Evolutionary conservation across 2,113 vertebrate species (phyloP).

Genomic region (Hyaena hyaena): DNA sequence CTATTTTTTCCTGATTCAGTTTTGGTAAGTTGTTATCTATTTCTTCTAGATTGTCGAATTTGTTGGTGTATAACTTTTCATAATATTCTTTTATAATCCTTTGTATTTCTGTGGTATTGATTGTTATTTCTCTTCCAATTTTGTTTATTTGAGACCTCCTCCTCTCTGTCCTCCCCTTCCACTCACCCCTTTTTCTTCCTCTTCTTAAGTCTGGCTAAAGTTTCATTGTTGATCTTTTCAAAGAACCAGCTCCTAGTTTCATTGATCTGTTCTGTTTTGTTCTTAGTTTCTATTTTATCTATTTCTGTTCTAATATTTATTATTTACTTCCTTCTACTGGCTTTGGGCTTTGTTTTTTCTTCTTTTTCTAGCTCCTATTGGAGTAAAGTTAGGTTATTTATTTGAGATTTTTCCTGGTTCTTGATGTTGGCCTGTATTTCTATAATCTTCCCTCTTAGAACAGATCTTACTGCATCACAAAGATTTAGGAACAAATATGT

Average conservation of each 20-base stretch:
- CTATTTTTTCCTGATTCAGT: neutral
- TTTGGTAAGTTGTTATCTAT: neutral
- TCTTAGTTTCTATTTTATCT: neutral
- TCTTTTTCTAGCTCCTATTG: neutral
- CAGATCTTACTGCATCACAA: neutral
- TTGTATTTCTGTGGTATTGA: neutral
- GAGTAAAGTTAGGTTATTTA: neutral
- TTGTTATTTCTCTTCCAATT: neutral
- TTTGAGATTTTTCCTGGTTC: neutral
- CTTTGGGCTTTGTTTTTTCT: neutral
- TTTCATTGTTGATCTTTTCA: neutral
- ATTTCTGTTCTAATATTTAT: neutral
- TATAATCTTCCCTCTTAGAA: neutral
- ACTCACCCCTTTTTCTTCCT: too few relatives aligned
- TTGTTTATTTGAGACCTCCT: neutral
- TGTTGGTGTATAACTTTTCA: neutral
- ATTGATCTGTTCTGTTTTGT: neutral
- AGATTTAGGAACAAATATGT: neutral
- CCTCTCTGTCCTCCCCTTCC: neutral
- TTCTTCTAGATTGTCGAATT: neutral
- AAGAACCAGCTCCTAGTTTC: too few relatives aligned
- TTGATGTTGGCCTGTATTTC: neutral
- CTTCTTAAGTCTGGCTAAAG: neutral
- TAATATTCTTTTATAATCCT: neutral
- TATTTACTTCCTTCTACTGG: neutral